Evolutionary conservation across 2,888 invertebrate genomes (phyloP).

Genomic region (Sphaeridia pumilis): DNA sequence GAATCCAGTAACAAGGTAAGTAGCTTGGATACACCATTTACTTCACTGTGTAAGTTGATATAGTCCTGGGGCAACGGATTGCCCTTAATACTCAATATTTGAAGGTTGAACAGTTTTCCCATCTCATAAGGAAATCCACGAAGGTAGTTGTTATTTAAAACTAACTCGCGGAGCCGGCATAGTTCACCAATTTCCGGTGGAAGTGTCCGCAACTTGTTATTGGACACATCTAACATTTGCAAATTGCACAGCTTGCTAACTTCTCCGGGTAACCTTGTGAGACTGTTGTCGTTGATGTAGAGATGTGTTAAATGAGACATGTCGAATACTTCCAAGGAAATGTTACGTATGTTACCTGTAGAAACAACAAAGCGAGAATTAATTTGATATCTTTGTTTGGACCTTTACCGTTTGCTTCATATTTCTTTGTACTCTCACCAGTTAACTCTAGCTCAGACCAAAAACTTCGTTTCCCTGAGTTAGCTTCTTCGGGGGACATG

Average conservation of each 20-base stretch:
- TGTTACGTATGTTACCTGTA: slow-evolving; percentile 83
- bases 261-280: slow-evolving; percentile 81
- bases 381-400: background rate
- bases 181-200: slow-evolving; percentile 95
- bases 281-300: slow-evolving; percentile 90
- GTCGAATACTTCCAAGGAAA: slow-evolving; percentile 85
- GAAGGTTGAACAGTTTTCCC: slow-evolving; percentile 92
- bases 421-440: slow-evolving; percentile 42
- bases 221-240: slow-evolving; percentile 79
- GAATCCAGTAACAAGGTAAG: slow-evolving; percentile 90
- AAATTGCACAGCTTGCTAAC: slow-evolving; percentile 74
- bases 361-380: slow-evolving; percentile 10
- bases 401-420: background rate
- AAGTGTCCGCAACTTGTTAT: slow-evolving; percentile 85
- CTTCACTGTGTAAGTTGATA: slow-evolving; percentile 79
- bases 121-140: slow-evolving; percentile 90
- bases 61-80: slow-evolving; percentile 92
- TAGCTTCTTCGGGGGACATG: slow-evolving; percentile 85
- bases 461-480: slow-evolving; percentile 79
- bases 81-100: slow-evolving; percentile 80
- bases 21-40: slow-evolving; percentile 87
- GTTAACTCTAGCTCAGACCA: slow-evolving; percentile 87
- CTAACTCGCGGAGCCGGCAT: slow-evolving; percentile 85
- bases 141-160: slow-evolving; percentile 86
- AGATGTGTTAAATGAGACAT: slow-evolving; percentile 84